These are phyloP conservation scores for Chromobotia macracanthus DNA, from an alignment of 2,797 vertebrate genomes.

Conservation along the genomic window DNA sequence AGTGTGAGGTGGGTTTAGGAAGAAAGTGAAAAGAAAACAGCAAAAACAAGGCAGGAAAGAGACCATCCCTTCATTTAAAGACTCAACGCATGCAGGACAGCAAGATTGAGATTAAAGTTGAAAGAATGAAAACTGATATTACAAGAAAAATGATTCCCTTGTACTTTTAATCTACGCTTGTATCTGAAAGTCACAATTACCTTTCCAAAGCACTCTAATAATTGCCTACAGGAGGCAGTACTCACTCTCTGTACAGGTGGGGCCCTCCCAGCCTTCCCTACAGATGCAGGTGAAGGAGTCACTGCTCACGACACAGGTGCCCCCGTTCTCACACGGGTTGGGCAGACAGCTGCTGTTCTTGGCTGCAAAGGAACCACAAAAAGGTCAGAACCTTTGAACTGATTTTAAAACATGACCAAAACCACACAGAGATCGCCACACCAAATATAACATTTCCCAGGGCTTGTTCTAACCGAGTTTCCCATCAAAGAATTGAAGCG, in stretches of 20 bases:
- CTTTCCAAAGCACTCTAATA: background rate
- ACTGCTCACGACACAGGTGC: slow-evolving; percentile 91
- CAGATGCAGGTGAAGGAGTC: slow-evolving; percentile 96
- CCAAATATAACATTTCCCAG: slow-evolving; percentile 42
- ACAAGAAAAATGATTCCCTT: too few species aligned
- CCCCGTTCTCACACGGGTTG: slow-evolving; percentile 94
- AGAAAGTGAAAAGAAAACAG: slow-evolving; percentile 17
- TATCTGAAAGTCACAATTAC: background rate
- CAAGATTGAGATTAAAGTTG: background rate
- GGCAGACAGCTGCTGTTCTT: slow-evolving; percentile 97
- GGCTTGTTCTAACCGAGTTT: slow-evolving; percentile 21
- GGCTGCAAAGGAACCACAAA: slow-evolving; percentile 72
- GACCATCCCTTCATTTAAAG: background rate
- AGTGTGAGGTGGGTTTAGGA: slow-evolving; percentile 56
- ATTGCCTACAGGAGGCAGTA: slow-evolving; percentile 41
- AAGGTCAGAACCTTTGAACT: slow-evolving; percentile 38
- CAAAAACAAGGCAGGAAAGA: slow-evolving; percentile 66
- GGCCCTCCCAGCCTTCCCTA: slow-evolving; percentile 98
- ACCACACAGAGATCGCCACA: slow-evolving; percentile 32
- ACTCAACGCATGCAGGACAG: background rate
- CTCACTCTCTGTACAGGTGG: slow-evolving; percentile 94
- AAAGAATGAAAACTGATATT: background rate
- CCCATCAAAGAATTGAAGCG: slow-evolving; percentile 56
- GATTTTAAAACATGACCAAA: slow-evolving; percentile 13
- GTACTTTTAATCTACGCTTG: too few species aligned